Evolutionary conservation across 1,140 invertebrate species (phyloP).

Genomic region (Cydia fagiglandana): DNA sequence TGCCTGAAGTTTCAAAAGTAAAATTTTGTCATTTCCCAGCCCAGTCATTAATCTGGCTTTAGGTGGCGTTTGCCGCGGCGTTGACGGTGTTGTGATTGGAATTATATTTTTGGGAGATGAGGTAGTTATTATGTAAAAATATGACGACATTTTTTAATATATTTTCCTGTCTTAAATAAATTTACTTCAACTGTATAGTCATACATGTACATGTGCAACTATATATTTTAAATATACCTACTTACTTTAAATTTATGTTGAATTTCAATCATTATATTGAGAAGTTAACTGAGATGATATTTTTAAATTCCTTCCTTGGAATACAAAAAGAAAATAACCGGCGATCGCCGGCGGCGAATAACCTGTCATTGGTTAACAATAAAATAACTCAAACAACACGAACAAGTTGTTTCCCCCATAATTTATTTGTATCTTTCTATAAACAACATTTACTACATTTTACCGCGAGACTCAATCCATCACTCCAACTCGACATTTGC

Average conservation of each 20-base stretch:
- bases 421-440: neutral
- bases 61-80: neutral
- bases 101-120: neutral
- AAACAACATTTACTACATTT: constrained; percentile 21
- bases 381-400: neutral
- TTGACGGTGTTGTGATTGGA: neutral
- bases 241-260: too few species aligned
- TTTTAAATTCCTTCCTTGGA: too few species aligned
- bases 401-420: neutral
- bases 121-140: too few species aligned
- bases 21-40: constrained; percentile 21
- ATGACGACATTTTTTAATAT: too few species aligned
- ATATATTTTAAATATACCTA: too few species aligned
- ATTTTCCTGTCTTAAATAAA: too few species aligned
- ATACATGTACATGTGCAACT: too few species aligned
- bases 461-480: constrained; percentile 21
- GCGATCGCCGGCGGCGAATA: too few species aligned
- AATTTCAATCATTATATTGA: too few species aligned
- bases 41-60: constrained; percentile 27
- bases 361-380: neutral
- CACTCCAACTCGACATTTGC: constrained; percentile 33
- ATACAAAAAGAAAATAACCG: neutral
- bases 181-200: too few species aligned
- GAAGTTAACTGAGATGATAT: too few species aligned
- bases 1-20: neutral